These are phyloP conservation scores for Heterodera schachtii DNA, from an alignment of 1,140 invertebrate genomes.

Conservation along the genomic window DNA sequence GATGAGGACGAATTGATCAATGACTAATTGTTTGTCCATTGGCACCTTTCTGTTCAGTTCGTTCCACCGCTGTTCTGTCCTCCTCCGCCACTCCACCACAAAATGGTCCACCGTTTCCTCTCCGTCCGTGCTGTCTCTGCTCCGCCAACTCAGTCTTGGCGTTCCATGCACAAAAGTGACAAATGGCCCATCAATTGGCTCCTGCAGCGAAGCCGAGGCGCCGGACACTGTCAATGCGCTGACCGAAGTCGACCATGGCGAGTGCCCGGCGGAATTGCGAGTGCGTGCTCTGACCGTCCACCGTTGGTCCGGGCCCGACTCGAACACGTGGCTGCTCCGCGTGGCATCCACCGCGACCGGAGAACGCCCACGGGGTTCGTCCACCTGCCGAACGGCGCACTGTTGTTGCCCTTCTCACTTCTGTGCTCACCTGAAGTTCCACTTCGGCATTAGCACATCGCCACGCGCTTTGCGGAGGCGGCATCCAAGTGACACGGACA, in stretches of 20 bases:
- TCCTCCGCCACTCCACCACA: conserved; percentile 55
- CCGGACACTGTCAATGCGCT: conserved; percentile 40
- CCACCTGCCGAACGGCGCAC: conserved; percentile 39
- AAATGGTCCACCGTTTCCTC: conserved; percentile 55
- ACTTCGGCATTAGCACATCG: conserved; percentile 54
- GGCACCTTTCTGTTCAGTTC: conserved; percentile 39
- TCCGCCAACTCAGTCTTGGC: conserved; percentile 49
- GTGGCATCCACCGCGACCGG: conserved; percentile 53
- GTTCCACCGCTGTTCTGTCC: conserved; percentile 56
- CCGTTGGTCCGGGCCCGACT: conserved; percentile 49
- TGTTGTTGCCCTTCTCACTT: not conserved
- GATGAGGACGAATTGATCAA: no score
- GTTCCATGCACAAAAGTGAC: conserved; percentile 46
- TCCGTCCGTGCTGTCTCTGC: conserved; percentile 30
- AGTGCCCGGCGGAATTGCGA: conserved; percentile 58
- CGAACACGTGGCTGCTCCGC: conserved; percentile 60
- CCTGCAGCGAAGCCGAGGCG: conserved; percentile 47
- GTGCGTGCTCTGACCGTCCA: conserved; percentile 58
- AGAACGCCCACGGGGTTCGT: conserved; percentile 52
- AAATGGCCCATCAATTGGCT: conserved; percentile 61
- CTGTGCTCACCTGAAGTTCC: conserved; percentile 44
- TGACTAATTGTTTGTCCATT: no score
- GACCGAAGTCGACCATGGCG: conserved; percentile 59
- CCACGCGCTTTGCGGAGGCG: conserved; percentile 62
- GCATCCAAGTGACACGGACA: conserved; percentile 58